A percentile compares a stretch with the other conserved stretches of the same genome.
These are phyloP conservation scores for Tiphia femorata DNA, from an alignment of 2,888 invertebrate genomes.

Conservation along the genomic window DNA sequence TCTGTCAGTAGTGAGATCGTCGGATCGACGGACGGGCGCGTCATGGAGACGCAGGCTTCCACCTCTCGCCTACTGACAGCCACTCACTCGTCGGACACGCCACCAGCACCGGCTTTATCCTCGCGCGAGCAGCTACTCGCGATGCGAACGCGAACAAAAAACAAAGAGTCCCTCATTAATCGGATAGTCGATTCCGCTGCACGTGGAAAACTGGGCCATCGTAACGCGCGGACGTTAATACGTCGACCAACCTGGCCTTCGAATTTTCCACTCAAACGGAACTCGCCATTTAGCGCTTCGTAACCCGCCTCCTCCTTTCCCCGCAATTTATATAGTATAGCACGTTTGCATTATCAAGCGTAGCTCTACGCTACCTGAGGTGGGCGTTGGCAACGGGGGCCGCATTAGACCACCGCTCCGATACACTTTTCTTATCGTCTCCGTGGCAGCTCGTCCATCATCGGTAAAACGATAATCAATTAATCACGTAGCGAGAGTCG, in stretches of 20 bases:
- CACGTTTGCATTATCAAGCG: background rate
- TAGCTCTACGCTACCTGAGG: background rate
- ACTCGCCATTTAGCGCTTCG: conserved; percentile 37
- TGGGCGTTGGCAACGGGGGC: too few species aligned
- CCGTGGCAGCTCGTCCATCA: conserved; percentile 23
- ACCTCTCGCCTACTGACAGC: too few species aligned
- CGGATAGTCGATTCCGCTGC: conserved; percentile 27
- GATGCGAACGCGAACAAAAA: conserved; percentile 3
- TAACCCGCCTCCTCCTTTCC: conserved; percentile 17
- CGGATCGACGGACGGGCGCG: too few species aligned
- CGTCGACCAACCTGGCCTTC: conserved; percentile 36
- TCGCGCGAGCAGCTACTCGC: background rate
- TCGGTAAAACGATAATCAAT: conserved; percentile 32
- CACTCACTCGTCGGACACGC: too few species aligned
- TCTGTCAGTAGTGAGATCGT: background rate
- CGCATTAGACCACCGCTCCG: background rate
- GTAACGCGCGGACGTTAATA: conserved; percentile 29
- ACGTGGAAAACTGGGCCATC: conserved; percentile 31
- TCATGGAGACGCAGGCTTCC: too few species aligned
- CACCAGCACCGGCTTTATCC: too few species aligned
- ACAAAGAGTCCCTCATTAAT: conserved; percentile 30
- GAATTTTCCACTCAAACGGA: conserved; percentile 43
- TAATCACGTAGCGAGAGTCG: conserved; percentile 21
- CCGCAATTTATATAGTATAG: conserved; percentile 9
- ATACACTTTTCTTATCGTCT: conserved; percentile 17